Evolutionary conservation across 2,113 vertebrate genomes (phyloP).

Genomic region (Hylia prasina): DNA sequence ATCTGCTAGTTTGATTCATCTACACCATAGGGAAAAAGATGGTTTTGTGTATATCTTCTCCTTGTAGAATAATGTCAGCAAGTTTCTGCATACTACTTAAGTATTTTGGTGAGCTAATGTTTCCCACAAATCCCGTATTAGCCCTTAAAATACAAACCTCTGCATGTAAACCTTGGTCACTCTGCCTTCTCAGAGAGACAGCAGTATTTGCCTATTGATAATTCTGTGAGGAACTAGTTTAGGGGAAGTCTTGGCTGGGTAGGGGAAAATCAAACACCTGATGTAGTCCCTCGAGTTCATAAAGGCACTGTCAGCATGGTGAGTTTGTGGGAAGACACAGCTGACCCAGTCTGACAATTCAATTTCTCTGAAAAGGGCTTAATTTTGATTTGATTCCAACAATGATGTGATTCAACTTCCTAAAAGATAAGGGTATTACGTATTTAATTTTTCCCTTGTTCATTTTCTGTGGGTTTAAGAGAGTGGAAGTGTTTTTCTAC

Average conservation of each 20-base stretch:
- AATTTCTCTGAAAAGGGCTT: neutral
- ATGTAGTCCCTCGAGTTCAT: neutral
- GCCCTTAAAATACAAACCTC: neutral
- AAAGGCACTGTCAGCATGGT: neutral
- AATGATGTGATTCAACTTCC: neutral
- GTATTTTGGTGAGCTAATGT: neutral
- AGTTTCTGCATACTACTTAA: neutral
- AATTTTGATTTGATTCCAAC: neutral
- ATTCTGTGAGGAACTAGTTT: neutral
- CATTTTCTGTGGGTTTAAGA: neutral
- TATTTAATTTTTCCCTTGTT: neutral
- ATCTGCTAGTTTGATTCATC: neutral
- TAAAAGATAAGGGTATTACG: neutral
- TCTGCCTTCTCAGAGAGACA: neutral
- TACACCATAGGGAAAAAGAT: neutral
- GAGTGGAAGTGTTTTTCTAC: neutral
- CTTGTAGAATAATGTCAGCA: neutral
- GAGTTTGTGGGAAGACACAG: neutral
- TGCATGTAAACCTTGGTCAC: neutral
- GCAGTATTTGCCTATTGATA: neutral
- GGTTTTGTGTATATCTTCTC: neutral
- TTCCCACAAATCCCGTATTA: neutral
- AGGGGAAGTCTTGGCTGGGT: neutral
- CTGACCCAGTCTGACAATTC: neutral
- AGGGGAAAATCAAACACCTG: neutral